Percentiles rank a stretch among this genome's conserved stretches.
phyloP scores from a whole-genome alignment of 2,888 invertebrate genomes.

The Caenorhabditis sp. region DNA sequence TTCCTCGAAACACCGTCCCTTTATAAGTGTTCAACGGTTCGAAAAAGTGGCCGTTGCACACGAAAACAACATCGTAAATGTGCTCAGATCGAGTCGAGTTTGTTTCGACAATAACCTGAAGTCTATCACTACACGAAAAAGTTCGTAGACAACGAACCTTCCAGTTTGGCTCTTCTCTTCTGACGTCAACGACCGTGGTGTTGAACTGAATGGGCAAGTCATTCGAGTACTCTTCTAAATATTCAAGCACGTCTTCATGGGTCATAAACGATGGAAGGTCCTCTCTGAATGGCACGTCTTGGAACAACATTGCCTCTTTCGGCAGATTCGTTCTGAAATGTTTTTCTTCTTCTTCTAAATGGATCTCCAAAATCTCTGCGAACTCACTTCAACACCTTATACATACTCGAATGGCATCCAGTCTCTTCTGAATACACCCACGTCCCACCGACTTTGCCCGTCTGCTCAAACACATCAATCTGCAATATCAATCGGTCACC shows the following conservation, averaged over 20 bases:
- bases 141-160: slow-evolving; percentile 11
- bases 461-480: slow-evolving; percentile 88
- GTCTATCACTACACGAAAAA: background rate
- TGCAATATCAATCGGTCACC: slow-evolving; percentile 18
- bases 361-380: background rate
- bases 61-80: slow-evolving; percentile 88
- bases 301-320: slow-evolving; percentile 94
- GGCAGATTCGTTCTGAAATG: slow-evolving; percentile 94
- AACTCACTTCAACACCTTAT: slow-evolving; percentile 90
- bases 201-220: slow-evolving; percentile 65
- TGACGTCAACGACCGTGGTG: slow-evolving; percentile 63
- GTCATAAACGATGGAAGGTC: slow-evolving; percentile 87
- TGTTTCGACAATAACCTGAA: slow-evolving; percentile 6
- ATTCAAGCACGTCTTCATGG: slow-evolving; percentile 84
- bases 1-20: slow-evolving; percentile 84
- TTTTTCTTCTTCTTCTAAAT: slow-evolving; percentile 67
- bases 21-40: slow-evolving; percentile 68
- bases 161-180: slow-evolving; percentile 28
- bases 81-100: background rate
- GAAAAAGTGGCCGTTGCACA: slow-evolving; percentile 88
- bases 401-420: slow-evolving; percentile 91
- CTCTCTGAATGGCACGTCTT: slow-evolving; percentile 90
- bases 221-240: slow-evolving; percentile 69
- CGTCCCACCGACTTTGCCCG: slow-evolving; percentile 90
- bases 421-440: slow-evolving; percentile 87